Evolutionary conservation across 2,113 vertebrate species (phyloP), one percentile per base, ranked within the genome.

Genomic region (Collichthys lucidus): DNA sequence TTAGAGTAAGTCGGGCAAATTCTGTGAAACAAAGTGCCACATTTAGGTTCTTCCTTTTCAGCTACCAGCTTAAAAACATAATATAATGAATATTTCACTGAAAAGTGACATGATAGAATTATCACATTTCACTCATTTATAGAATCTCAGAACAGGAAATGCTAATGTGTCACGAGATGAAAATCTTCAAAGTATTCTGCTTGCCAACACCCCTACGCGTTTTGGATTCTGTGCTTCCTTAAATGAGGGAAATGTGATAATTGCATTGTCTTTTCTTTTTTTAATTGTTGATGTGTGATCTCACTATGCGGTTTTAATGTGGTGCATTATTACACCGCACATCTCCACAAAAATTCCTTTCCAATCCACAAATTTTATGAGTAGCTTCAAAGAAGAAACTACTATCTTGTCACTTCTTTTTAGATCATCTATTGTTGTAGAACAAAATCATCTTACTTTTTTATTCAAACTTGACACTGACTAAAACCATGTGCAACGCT

Each of bases 231-330:
- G 63, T 67, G 53, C 17, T 46, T 46, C 40, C 64, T 46, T 77
- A 24, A 74, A 70, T 68, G 20, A 79, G 47, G 11, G 15, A 61
- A 79, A 74, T 73, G 59, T 77, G 75, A 77, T 82, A 82, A 83
- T 61, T 84, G 57, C 52, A 31, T 63, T 42, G 7, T 20, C 2
- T 22, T 46, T 19, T 52, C 12, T 15, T 70, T 11, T 50, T 11
- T 22, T 1, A 5, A 42, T 29, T 47, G 31, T 16, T 19, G 22
- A 66, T 55, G 62, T 46, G 62, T 4, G 10, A 29, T 53, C 47
- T 52, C n/a, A 35, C 29, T 29, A 2, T 40, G 22, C n/a, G 0
- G 24, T 31, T 70, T n/a, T 66, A 65, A 61, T 76, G 74, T 24
- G 49, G 4, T 50, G 57, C 44, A 19, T 31, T 57, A 65, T 74